phyloP scores from a whole-genome alignment of 1,140 invertebrate genomes.

The Aphaenogaster rudis region DNA sequence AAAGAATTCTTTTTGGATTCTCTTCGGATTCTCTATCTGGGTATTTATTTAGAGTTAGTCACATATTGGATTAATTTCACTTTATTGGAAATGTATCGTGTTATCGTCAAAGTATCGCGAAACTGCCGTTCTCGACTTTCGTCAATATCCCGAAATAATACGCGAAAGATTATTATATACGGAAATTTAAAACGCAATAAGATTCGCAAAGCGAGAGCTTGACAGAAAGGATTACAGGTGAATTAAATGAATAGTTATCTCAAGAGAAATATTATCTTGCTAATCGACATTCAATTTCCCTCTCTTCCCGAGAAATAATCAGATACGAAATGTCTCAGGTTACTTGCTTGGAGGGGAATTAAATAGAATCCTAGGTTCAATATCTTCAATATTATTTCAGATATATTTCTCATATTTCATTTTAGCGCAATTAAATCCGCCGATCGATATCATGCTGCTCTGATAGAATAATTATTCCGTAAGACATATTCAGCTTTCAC shows the following conservation, averaged over 20 bases:
- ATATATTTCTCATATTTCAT: slow-evolving; percentile 64
- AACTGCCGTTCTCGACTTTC: background rate
- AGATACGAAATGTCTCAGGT: slow-evolving; percentile 66
- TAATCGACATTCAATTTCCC: slow-evolving; percentile 43
- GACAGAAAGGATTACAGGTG: background rate
- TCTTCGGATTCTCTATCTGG: too few species aligned
- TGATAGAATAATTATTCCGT: slow-evolving; percentile 55
- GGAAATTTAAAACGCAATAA: background rate
- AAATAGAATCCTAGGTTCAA: slow-evolving; percentile 66
- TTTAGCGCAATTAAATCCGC: slow-evolving; percentile 73
- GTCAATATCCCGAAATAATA: background rate
- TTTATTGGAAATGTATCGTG: too few species aligned
- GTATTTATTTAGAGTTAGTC: too few species aligned
- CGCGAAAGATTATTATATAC: background rate
- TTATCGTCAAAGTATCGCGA: background rate
- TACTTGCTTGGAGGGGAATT: slow-evolving; percentile 67
- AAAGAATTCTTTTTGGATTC: too few species aligned
- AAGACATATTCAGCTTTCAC: background rate
- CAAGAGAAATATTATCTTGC: slow-evolving; percentile 32
- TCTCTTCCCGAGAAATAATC: slow-evolving; percentile 16
- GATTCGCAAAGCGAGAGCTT: background rate
- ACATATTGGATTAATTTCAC: too few species aligned
- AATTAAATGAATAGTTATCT: slow-evolving; percentile 22
- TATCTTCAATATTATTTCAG: slow-evolving; percentile 45
- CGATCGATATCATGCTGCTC: slow-evolving; percentile 52